These are phyloP conservation scores for Imbricaverruca yamaguchii DNA, from an alignment of 2,888 invertebrate genomes.

Conservation along the genomic window DNA sequence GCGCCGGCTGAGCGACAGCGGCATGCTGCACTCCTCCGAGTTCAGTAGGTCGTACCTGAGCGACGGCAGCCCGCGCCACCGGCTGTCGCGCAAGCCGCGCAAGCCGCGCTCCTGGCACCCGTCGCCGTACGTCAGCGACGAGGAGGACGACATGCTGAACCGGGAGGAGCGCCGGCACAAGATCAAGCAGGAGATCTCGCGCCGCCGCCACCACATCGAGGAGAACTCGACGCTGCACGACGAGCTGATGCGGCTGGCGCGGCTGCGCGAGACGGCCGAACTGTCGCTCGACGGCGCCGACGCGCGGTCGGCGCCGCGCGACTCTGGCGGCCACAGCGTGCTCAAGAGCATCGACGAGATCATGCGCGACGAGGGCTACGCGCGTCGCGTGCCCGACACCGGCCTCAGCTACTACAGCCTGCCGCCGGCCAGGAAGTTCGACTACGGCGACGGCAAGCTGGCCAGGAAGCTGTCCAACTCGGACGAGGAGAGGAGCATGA, in stretches of 20 bases:
- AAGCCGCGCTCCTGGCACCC: conserved; percentile 48
- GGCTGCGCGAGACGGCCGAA: conserved; percentile 42
- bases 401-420: conserved; percentile 34
- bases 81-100: conserved; percentile 19
- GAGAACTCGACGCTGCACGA: conserved; percentile 50
- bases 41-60: neutral
- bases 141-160: conserved; percentile 44
- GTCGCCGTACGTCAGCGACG: conserved; percentile 46
- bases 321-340: conserved; percentile 37
- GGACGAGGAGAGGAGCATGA: conserved; percentile 46
- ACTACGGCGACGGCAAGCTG: conserved; percentile 28
- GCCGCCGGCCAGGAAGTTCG: conserved; percentile 27
- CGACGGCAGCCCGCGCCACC: conserved; percentile 1
- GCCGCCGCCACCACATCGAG: conserved; percentile 52
- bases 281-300: conserved; percentile 34
- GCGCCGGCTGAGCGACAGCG: conserved; percentile 11
- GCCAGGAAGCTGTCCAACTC: conserved; percentile 34
- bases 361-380: conserved; percentile 33
- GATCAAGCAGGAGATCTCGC: conserved; percentile 54
- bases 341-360: conserved; percentile 45
- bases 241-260: conserved; percentile 45
- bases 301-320: conserved; percentile 27
- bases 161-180: conserved; percentile 52
- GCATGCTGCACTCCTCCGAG: neutral
- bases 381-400: conserved; percentile 31